Percentiles rank a stretch among this genome's conserved stretches.
These are phyloP conservation scores for Drosophila kurseongensis DNA, from an alignment of 1,140 invertebrate genomes.

Conservation along the genomic window DNA sequence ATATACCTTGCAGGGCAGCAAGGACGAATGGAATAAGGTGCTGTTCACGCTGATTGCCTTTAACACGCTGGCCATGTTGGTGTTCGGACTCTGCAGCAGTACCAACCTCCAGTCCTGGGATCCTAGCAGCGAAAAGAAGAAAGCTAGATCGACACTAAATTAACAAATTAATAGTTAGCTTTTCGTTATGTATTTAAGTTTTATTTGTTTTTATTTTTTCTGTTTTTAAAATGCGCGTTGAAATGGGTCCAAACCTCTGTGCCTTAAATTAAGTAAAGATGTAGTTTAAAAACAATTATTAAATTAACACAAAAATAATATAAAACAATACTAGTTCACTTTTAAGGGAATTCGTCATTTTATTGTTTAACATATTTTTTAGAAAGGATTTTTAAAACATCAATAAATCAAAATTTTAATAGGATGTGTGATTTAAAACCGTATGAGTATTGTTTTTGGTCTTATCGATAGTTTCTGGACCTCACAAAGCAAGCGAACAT, in stretches of 20 bases:
- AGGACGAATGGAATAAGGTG: slow-evolving; percentile 71
- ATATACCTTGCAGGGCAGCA: slow-evolving; percentile 53
- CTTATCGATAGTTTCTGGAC: slow-evolving; percentile 2
- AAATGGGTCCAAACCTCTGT: no score
- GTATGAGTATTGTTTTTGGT: no score
- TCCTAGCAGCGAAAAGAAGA: slow-evolving; percentile 21
- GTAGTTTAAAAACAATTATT: no score
- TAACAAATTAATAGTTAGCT: slow-evolving; percentile 11
- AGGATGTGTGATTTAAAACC: no score
- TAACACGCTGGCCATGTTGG: slow-evolving; percentile 51
- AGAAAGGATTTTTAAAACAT: no score
- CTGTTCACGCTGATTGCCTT: slow-evolving; percentile 45
- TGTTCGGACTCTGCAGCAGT: slow-evolving; percentile 65
- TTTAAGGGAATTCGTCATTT: no score
- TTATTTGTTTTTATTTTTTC: slow-evolving; percentile 6
- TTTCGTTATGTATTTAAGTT: background rate
- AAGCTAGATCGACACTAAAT: background rate
- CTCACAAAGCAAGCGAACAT: background rate
- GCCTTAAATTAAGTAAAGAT: no score
- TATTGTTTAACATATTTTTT: no score
- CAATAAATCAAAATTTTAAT: no score
- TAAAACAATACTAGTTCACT: no score
- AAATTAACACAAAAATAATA: no score
- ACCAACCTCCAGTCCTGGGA: slow-evolving; percentile 67
- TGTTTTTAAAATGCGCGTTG: slow-evolving; percentile 12